Conservation (phyloP, 2,888 invertebrate species). For the Heliconius hortense region DNA sequence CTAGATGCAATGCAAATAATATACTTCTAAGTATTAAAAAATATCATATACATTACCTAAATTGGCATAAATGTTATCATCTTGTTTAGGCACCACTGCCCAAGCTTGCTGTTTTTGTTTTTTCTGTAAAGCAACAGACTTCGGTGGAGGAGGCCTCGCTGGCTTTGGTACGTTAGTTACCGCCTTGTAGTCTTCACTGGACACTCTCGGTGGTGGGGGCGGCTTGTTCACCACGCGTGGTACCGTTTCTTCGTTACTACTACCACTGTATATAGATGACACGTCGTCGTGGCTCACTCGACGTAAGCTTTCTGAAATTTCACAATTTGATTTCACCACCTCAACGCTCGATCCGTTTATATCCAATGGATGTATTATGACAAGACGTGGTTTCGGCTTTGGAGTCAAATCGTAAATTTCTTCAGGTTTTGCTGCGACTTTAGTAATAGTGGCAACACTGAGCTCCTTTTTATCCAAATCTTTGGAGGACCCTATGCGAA, state of each 20-base stretch:
- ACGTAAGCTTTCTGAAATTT: slow-evolving; percentile 64
- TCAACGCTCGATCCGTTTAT: slow-evolving; percentile 91
- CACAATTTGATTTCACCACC: slow-evolving; percentile 84
- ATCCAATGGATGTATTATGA: slow-evolving; percentile 94
- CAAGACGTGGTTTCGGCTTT: slow-evolving; percentile 87
- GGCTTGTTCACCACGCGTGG: slow-evolving; percentile 82
- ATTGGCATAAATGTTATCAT: slow-evolving; percentile 89
- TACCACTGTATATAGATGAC: slow-evolving; percentile 77
- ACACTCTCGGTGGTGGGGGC: slow-evolving; percentile 89
- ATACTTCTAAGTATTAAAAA: neutral
- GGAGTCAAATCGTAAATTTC: slow-evolving; percentile 82
- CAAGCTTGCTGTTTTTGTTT: slow-evolving; percentile 82
- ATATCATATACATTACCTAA: slow-evolving; percentile 82
- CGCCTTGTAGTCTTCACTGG: slow-evolving; percentile 74
- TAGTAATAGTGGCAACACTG: slow-evolving; percentile 66
- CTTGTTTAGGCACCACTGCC: slow-evolving; percentile 65
- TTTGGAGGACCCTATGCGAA: slow-evolving; percentile 89
- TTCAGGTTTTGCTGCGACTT: slow-evolving; percentile 78
- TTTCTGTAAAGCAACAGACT: slow-evolving; percentile 84
- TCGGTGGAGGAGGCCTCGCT: slow-evolving; percentile 88
- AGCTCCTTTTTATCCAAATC: slow-evolving; percentile 84
- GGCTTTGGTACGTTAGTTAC: slow-evolving; percentile 83
- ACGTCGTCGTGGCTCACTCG: slow-evolving; percentile 79
- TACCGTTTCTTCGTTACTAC: slow-evolving; percentile 66
- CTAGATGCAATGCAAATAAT: slow-evolving; percentile 46